These are phyloP conservation scores for Oryzias melastigma DNA, from an alignment of 2,113 vertebrate species.

Conservation along the genomic window DNA sequence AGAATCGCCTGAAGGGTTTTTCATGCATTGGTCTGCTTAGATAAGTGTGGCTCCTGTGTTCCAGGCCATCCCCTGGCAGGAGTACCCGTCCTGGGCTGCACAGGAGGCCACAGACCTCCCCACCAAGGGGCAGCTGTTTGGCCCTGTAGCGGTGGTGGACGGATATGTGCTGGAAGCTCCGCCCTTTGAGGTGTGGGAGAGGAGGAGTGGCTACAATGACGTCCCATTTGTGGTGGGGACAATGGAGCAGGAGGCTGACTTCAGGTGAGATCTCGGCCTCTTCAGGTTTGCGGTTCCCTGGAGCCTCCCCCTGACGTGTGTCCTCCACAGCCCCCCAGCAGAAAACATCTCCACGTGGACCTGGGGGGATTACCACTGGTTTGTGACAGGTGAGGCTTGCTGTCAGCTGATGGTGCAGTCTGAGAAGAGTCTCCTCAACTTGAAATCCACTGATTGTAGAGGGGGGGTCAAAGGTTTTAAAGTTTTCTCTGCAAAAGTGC, in stretches of 20 bases:
- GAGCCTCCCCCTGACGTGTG: not conserved
- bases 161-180: conserved; percentile 69
- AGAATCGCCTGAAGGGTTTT: no score
- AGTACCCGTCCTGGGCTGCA: conserved; percentile 74
- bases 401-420: not conserved
- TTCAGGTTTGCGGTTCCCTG: not conserved
- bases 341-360: conserved; percentile 77
- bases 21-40: not conserved
- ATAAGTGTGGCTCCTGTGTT: not conserved
- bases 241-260: conserved; percentile 77
- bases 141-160: conserved; percentile 74
- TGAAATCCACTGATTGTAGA: no score
- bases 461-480: no score
- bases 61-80: conserved; percentile 75
- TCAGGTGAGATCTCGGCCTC: conserved; percentile 48
- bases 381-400: conserved; percentile 69
- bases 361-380: conserved; percentile 75
- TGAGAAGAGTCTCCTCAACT: no score
- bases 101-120: conserved; percentile 67
- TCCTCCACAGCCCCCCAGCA: conserved; percentile 55
- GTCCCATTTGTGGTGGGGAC: conserved; percentile 78
- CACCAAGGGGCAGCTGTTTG: conserved; percentile 45
- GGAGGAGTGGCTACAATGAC: conserved; percentile 58
- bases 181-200: conserved; percentile 71
- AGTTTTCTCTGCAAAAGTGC: no score